Base-by-base conservation (phyloP, 1,140 invertebrate genomes). In the Thereuonema tuberculata region DNA sequence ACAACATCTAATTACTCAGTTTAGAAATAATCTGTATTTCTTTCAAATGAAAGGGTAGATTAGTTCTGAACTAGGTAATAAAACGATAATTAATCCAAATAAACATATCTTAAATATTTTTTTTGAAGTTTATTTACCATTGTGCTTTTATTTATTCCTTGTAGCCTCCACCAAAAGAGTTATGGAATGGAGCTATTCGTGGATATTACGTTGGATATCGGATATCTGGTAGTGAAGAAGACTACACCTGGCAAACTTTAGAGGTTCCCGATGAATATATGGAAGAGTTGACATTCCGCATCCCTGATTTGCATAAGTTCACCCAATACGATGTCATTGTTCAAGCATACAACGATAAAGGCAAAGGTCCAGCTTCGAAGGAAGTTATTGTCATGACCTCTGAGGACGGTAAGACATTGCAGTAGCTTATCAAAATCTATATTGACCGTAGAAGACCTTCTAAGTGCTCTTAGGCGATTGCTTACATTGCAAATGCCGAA, bases 271-370 rank as follows among this genome's bases (percentile, higher is more conserved):
- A 86, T 63, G 89, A 87, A 49, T 84, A 90, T 47, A 87, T 89
- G 60, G 91, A 86, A 69, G 91, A 95, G 74, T 92, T 91, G 0
- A 91, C 93, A 67, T 78, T 94, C 3, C 86, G 93, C 69, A 27
- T 59, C 3, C 23, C 25, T 23, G 89, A 87, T 55, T 76, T 98
- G 25, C 88, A 93, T 72, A 95, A 95, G 71, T 97, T 85, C 71
- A 97, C 93, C 1, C 96, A 97, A 75, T 98, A 97, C 75, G 94
- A 89, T 56, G 91, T 98, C 81, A 88, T 94, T 79, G 89, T 97
- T 37, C 74, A 96, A 62, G 92, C 93, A 47, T 95, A 85, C 67
- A 97, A 93, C 28, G 86, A 89, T 50, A 93, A 90, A 61, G 94
- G 94, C 17, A 92, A 95, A 70, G 93, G 93, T 58, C 90, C 93